Percentiles rank a stretch among this genome's conserved stretches.
phyloP scores from a whole-genome alignment of 2,797 vertebrate genomes.

The Pseudomugil gertrudae region DNA sequence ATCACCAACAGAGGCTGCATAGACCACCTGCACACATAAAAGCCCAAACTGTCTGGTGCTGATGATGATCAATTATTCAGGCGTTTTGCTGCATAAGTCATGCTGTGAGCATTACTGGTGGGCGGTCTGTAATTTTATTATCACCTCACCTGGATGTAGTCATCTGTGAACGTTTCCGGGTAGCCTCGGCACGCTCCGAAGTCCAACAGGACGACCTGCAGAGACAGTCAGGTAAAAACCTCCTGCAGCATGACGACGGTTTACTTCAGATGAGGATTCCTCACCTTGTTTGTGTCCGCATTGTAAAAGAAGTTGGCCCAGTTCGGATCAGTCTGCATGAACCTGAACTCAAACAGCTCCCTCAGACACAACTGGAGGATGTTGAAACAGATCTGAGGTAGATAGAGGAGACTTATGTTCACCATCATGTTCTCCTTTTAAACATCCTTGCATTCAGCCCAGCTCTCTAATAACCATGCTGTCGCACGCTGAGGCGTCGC shows the following conservation, averaged over 20 bases:
- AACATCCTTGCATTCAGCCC: neutral
- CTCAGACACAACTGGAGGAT: slow-evolving; percentile 88
- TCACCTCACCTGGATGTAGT: slow-evolving; percentile 87
- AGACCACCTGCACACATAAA: slow-evolving; percentile 82
- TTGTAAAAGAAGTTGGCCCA: slow-evolving; percentile 96
- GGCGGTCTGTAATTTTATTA: slow-evolving; percentile 9
- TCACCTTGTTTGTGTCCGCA: slow-evolving; percentile 83
- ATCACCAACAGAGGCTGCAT: slow-evolving; percentile 87
- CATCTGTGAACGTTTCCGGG: slow-evolving; percentile 86
- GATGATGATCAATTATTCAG: slow-evolving; percentile 26
- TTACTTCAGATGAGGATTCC: neutral
- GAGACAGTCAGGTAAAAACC: neutral
- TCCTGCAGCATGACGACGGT: neutral
- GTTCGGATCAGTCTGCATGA: slow-evolving; percentile 96
- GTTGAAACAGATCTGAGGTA: slow-evolving; percentile 84
- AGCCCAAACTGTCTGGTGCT: neutral
- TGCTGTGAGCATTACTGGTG: slow-evolving; percentile 5
- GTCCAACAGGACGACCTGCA: slow-evolving; percentile 87
- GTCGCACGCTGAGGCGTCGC: neutral
- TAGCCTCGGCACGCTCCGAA: slow-evolving; percentile 89
- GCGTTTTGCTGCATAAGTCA: slow-evolving; percentile 39
- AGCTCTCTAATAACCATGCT: neutral
- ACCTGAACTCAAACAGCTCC: slow-evolving; percentile 92
- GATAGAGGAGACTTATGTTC: slow-evolving; percentile 5
- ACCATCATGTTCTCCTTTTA: neutral